Evolutionary conservation across 2,888 invertebrate genomes (phyloP).

Genomic region (Strigamia maritima): DNA sequence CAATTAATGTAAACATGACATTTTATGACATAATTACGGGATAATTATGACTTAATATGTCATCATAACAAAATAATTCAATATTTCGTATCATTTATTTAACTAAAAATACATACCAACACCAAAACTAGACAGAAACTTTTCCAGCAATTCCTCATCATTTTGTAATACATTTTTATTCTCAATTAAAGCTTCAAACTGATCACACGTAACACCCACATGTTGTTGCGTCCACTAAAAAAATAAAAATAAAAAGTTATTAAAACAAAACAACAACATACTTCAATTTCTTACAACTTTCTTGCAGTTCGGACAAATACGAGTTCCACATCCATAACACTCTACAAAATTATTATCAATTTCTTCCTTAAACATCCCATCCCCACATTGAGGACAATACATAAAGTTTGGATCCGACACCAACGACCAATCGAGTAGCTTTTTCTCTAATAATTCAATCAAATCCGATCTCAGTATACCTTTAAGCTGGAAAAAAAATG

Average conservation of each 20-base stretch:
- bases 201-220: background rate
- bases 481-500: background rate
- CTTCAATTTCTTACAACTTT: background rate
- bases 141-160: background rate
- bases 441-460: background rate
- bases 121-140: background rate
- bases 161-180: background rate
- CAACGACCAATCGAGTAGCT: background rate
- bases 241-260: background rate
- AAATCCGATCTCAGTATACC: background rate
- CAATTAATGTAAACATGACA: too few relatives aligned
- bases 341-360: background rate
- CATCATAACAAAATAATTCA: too few relatives aligned
- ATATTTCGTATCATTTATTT: background rate
- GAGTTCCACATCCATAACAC: background rate
- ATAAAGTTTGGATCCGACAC: background rate
- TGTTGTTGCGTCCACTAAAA: background rate
- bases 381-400: background rate
- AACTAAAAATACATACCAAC: background rate
- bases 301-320: background rate
- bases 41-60: too few relatives aligned
- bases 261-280: background rate
- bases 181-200: background rate
- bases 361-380: background rate
- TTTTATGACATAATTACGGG: too few relatives aligned